Evolutionary conservation across 1,140 invertebrate genomes (phyloP).

Genomic region (Leptinotarsa undecemlineata): DNA sequence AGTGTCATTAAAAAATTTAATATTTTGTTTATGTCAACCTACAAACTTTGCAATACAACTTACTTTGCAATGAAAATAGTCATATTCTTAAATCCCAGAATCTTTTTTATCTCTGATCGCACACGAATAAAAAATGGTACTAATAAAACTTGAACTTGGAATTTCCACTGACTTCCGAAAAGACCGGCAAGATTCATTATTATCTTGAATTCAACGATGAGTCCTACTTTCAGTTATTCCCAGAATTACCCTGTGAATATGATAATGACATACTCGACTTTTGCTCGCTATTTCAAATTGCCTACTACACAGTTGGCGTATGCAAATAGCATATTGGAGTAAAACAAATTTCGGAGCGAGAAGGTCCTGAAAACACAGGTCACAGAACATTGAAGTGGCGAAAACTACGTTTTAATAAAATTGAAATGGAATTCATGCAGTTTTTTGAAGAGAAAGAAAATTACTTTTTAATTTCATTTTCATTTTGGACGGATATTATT

Average conservation of each 20-base stretch:
- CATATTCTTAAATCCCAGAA: no score
- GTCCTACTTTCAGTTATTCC: no score
- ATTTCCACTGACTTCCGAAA: no score
- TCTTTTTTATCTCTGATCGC: no score
- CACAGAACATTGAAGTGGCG: not conserved
- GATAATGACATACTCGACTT: not conserved
- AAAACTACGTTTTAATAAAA: conserved; percentile 4
- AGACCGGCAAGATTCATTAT: no score
- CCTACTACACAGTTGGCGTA: not conserved
- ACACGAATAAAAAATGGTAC: no score
- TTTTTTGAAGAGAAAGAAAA: not conserved
- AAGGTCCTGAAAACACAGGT: not conserved
- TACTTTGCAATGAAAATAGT: no score
- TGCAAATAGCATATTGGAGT: not conserved
- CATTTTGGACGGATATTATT: not conserved
- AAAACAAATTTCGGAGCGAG: not conserved
- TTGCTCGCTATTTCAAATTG: not conserved
- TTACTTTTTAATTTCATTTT: conserved; percentile 2
- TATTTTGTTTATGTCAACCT: no score
- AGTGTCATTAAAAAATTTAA: no score
- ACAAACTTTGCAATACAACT: no score
- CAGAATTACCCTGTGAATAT: not conserved
- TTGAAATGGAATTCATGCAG: not conserved
- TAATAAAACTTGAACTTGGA: no score
- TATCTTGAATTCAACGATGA: no score